A percentile compares a stretch with the other conserved stretches of the same genome.
Evolutionary conservation across 2,113 vertebrate genomes (phyloP).

Genomic region (Promerops cafer): DNA sequence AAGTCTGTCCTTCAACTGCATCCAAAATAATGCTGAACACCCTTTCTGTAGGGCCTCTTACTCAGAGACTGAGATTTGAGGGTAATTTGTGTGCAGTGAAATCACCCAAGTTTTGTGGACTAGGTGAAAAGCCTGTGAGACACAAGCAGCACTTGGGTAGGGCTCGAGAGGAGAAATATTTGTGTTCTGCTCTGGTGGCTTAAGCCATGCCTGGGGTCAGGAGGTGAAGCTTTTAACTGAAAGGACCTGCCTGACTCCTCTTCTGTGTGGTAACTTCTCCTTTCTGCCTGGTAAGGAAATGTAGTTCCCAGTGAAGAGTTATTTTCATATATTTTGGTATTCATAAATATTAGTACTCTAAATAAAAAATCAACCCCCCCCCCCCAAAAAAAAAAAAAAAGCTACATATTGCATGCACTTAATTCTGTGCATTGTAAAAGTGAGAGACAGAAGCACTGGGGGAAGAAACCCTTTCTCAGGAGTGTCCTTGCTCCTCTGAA

Average conservation of each 20-base stretch:
- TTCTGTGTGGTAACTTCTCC: neutral
- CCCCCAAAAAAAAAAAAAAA: too few species aligned
- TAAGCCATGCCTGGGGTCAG: neutral
- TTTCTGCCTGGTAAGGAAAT: neutral
- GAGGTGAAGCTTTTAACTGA: neutral
- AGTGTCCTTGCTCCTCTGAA: neutral
- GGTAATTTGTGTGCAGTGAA: neutral
- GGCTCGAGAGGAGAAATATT: neutral
- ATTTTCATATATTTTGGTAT: neutral
- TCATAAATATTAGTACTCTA: neutral
- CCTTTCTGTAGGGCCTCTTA: neutral
- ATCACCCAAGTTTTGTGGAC: neutral
- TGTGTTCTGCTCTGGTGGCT: neutral
- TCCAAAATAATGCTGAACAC: neutral
- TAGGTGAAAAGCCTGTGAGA: neutral
- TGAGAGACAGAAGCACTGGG: neutral
- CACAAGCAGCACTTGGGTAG: neutral
- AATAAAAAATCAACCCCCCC: neutral
- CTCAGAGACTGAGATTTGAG: neutral
- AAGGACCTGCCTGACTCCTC: neutral
- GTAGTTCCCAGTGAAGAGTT: neutral
- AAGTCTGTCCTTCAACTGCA: neutral
- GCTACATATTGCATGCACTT: neutral
- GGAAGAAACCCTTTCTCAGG: neutral
- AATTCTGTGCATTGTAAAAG: neutral